Percentiles rank a stretch among this genome's conserved stretches.
phyloP scores from a whole-genome alignment of 2,797 vertebrate genomes.

The Saxicola maurus region DNA sequence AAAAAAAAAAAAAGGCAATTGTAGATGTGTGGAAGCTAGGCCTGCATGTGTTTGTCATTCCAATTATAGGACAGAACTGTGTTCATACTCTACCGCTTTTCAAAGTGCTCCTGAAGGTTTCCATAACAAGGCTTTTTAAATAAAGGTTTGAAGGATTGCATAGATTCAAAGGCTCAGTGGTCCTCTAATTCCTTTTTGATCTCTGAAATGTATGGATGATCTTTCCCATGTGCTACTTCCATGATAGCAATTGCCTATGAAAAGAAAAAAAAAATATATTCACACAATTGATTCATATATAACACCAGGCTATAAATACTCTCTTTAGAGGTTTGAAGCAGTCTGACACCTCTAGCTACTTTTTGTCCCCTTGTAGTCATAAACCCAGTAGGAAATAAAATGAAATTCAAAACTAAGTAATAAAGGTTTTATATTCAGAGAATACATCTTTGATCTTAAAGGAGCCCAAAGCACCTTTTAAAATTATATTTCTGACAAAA shows the following conservation, averaged over 20 bases:
- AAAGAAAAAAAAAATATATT: slow-evolving; percentile 55
- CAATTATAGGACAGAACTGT: slow-evolving; percentile 52
- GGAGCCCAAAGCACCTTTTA: slow-evolving; percentile 65
- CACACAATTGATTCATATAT: slow-evolving; percentile 64
- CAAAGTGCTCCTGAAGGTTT: slow-evolving; percentile 51
- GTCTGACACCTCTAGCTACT: slow-evolving; percentile 66
- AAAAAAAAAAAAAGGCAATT: background rate
- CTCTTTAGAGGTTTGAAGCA: slow-evolving; percentile 64
- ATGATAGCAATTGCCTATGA: slow-evolving; percentile 89
- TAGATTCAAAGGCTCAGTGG: slow-evolving; percentile 70
- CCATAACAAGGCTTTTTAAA: slow-evolving; percentile 60
- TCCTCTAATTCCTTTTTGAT: slow-evolving; percentile 83
- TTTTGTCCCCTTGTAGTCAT: slow-evolving; percentile 69
- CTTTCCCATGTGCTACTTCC: slow-evolving; percentile 92
- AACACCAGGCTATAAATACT: slow-evolving; percentile 67
- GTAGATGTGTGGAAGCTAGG: slow-evolving; percentile 26
- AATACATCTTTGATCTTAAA: slow-evolving; percentile 62
- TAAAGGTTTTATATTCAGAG: slow-evolving; percentile 65
- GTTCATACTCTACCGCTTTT: slow-evolving; percentile 14
- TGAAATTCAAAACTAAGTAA: slow-evolving; percentile 62
- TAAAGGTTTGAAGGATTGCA: slow-evolving; percentile 53
- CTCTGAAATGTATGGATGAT: slow-evolving; percentile 87
- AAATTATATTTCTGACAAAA: slow-evolving; percentile 42
- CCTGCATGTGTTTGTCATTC: slow-evolving; percentile 57
- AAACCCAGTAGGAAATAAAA: slow-evolving; percentile 66